Conservation (phyloP, 2,113 vertebrate species). For the Notothenia rossii region DNA sequence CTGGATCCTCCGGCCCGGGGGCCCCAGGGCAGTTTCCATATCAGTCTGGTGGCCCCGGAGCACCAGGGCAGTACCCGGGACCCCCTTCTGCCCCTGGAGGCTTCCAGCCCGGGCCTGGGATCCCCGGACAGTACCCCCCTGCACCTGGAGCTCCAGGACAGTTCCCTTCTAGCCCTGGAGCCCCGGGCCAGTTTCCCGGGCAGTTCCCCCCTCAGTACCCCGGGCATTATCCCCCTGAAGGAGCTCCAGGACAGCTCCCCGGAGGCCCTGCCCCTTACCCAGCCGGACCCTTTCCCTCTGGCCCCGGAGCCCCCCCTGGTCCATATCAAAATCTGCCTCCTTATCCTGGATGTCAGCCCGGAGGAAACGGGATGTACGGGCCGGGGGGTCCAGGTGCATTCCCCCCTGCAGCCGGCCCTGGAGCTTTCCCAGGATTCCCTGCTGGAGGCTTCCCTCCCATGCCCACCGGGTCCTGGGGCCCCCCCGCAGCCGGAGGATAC, state of each 20-base stretch:
- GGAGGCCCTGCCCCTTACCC: slow-evolving; percentile 80
- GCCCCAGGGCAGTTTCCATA: slow-evolving; percentile 79
- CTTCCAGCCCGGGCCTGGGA: slow-evolving; percentile 73
- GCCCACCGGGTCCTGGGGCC: slow-evolving; percentile 83
- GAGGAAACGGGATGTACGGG: slow-evolving; percentile 79
- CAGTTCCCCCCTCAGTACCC: slow-evolving; percentile 77
- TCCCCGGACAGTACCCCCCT: slow-evolving; percentile 79
- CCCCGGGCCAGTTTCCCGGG: slow-evolving; percentile 56
- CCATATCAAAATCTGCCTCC: slow-evolving; percentile 82
- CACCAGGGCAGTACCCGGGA: slow-evolving; percentile 80
- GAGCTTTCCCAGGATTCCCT: slow-evolving; percentile 74
- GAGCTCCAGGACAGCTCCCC: slow-evolving; percentile 79
- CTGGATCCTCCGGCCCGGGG: slow-evolving; percentile 76
- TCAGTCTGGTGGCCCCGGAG: slow-evolving; percentile 77
- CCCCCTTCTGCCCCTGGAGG: slow-evolving; percentile 78
- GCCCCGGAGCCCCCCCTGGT: slow-evolving; percentile 82
- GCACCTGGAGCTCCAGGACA: slow-evolving; percentile 80
- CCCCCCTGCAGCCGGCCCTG: slow-evolving; percentile 72
- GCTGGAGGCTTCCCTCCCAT: slow-evolving; percentile 80
- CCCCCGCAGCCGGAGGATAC: slow-evolving; percentile 74
- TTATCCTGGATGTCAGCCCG: slow-evolving; percentile 73
- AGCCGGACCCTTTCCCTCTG: slow-evolving; percentile 79
- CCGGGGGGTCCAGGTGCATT: slow-evolving; percentile 81
- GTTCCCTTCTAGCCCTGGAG: slow-evolving; percentile 14
- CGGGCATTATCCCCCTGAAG: slow-evolving; percentile 81